Base-by-base conservation (phyloP, 30 jellyfish, hydroid and myxozoan genomes). In the Chrysaora quinquecirrha region DNA sequence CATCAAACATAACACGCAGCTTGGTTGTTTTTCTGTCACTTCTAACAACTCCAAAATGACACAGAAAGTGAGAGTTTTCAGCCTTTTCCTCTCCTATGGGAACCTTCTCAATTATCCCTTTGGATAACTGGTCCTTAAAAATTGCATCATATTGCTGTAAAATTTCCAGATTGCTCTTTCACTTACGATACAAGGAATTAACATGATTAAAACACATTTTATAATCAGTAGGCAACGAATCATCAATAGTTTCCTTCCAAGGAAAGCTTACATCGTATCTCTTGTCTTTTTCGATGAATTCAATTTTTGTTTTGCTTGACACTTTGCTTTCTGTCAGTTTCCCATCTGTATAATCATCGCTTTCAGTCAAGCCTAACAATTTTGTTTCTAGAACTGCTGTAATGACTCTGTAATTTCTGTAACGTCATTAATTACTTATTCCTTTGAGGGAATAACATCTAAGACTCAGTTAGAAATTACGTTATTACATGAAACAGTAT, bases 241-340 rank as follows among this genome's bases (percentile, higher is more conserved):
- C 73, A 38, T 25, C n/a, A n/a, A n/a, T n/a, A n/a, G n/a, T n/a
- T n/a, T n/a, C n/a, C n/a, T n/a, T n/a, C n/a, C n/a, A n/a, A 34
- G 93, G 87, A 28, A 82, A 72, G 67, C 93, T 82, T 71, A 82
- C 93, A 67, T 48, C 78, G 47, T 67, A 68, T 27, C 80, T 68
- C 20, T 35, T 65, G 23, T 61, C 70, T 30, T 77, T 32, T 7
- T 24, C 71, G 19, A 54, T 23, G 73, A 67, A 69, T 82, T 82
- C 86, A n/a, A 82, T 69, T 31, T 30, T 35, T 43, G 66, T 68
- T 60, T 52, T 58, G 79, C 60, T 50, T 43, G 70, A 11, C 28
- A 11, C 71, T 34, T 69, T 20, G 11, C 30, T 35, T 25, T 30
- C 64, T 35, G n/a, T 7, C 20, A 3, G 28, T 38, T 25, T 64